Evolutionary conservation across 1,140 invertebrate genomes (phyloP).

Genomic region (Drosophila navojoa): DNA sequence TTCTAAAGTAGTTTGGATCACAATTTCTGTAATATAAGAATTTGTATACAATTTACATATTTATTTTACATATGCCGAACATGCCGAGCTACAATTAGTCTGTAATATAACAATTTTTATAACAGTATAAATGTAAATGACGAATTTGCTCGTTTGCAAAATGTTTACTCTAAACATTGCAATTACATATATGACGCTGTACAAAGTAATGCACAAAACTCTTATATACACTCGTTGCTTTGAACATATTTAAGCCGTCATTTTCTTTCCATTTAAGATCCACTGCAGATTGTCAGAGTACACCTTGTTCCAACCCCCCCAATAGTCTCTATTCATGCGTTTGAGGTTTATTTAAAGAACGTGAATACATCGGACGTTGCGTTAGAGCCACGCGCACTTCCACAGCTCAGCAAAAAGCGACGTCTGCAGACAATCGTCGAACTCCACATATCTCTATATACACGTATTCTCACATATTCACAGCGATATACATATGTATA

Average conservation of each 20-base stretch:
- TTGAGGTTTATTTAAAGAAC: constrained; percentile 73
- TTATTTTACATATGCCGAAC: no score
- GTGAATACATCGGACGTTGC: constrained; percentile 54
- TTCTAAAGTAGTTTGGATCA: no score
- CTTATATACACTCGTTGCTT: background rate
- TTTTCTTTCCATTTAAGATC: constrained; percentile 7
- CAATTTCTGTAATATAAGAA: constrained; percentile 5
- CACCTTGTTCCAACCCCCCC: background rate
- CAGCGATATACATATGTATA: constrained; percentile 35
- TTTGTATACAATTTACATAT: background rate
- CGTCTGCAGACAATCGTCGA: constrained; percentile 35
- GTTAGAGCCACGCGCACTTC: constrained; percentile 36
- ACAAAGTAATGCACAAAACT: background rate
- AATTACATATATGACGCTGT: background rate
- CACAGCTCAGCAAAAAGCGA: constrained; percentile 7
- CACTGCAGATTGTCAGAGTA: constrained; percentile 14
- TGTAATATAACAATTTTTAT: no score
- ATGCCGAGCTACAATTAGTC: no score
- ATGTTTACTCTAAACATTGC: no score
- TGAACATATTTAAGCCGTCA: background rate
- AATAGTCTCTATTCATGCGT: constrained; percentile 44
- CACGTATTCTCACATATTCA: constrained; percentile 25
- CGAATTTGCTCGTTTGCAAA: no score
- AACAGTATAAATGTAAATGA: no score
- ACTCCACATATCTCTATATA: constrained; percentile 15